Base-by-base conservation (phyloP, 2,113 vertebrate genomes). In the Gobiocypris rarus region DNA sequence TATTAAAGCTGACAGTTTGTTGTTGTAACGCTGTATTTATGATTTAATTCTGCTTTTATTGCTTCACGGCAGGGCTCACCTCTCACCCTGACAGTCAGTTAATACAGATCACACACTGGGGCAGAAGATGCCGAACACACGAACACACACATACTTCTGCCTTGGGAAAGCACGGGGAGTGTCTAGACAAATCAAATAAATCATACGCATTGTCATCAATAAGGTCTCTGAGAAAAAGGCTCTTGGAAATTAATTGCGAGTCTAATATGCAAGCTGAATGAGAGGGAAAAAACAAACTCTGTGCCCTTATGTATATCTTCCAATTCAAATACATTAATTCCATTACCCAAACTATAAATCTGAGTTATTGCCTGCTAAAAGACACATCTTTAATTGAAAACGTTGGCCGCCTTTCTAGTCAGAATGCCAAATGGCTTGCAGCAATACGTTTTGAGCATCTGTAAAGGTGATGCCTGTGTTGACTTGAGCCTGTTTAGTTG, bases 121-220 rank as follows among this genome's bases (percentile, higher is more conserved):
- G 43, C 22, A 24, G 41, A 73, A 70, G 65, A 73, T 70, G 24
- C 26, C 24, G n/a, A 26, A 48, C 50, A 56, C 65, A 82, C 45
- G 56, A 34, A 48, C 22, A 76, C 71, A 75, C 15, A 3, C 58
- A 83, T 31, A 65, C 19, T 54, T 50, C 38, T 56, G 74, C 83
- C 84, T 85, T 88, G 84, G 75, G 83, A 84, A 84, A 70, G 67
- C 83, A 70, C 3, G 5, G 59, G 76, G 75, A 56, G 63, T 79
- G 81, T 83, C 75, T 71, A 78, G 83, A 78, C 83, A 79, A 69
- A 84, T 70, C 63, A 26, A 58, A 84, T 84, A 84, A 79, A 84
- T 84, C 83, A 78, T 56, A 10, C 28, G 2, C 19, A 71, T 79
- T 58, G 75, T 79, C 63, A 79, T 84, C 76, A 84, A 78, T 79